These are phyloP conservation scores for Tachystola acroxantha DNA, from an alignment of 2,888 invertebrate species.

Conservation along the genomic window DNA sequence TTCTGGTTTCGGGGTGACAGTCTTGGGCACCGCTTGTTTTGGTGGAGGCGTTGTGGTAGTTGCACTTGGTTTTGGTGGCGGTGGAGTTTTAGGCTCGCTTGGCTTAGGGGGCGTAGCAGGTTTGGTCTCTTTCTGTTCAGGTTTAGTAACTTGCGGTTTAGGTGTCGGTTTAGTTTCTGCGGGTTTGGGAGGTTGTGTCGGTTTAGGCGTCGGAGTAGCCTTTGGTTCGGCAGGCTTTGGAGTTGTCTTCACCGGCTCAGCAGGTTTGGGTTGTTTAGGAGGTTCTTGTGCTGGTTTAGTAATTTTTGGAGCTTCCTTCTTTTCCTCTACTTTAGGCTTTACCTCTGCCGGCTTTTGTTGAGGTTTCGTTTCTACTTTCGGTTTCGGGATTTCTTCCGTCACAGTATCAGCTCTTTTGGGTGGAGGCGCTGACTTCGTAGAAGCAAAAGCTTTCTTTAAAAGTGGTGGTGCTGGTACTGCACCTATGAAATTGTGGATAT, in stretches of 20 bases:
- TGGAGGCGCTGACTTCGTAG: constrained; percentile 14
- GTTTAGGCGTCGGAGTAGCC: constrained; percentile 2
- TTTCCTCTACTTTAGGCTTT: constrained; percentile 1
- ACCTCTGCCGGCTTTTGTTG: constrained; percentile 4
- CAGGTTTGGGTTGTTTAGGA: constrained; percentile 1
- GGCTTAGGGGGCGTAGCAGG: constrained; percentile 15
- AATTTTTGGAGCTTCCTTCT: background rate
- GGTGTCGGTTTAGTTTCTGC: constrained; percentile 11
- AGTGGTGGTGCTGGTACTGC: constrained; percentile 78
- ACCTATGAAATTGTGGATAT: constrained; percentile 78
- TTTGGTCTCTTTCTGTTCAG: constrained; percentile 17
- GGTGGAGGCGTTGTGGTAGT: constrained; percentile 9
- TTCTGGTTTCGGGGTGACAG: constrained; percentile 16
- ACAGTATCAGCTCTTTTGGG: constrained; percentile 22
- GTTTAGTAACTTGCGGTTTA: constrained; percentile 16
- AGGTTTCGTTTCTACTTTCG: constrained; percentile 1
- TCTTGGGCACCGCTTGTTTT: constrained; percentile 16
- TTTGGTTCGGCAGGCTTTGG: constrained; percentile 10
- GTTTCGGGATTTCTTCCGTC: constrained; percentile 17
- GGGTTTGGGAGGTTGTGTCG: constrained; percentile 3
- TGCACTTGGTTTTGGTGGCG: constrained; percentile 2
- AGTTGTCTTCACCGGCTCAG: background rate
- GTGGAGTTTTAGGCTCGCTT: constrained; percentile 7
- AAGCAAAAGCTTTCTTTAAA: constrained; percentile 55
- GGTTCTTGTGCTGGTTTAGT: constrained; percentile 2